phyloP scores from a whole-genome alignment of 2,113 vertebrate genomes.

The Cyphomyrus plagiostoma region DNA sequence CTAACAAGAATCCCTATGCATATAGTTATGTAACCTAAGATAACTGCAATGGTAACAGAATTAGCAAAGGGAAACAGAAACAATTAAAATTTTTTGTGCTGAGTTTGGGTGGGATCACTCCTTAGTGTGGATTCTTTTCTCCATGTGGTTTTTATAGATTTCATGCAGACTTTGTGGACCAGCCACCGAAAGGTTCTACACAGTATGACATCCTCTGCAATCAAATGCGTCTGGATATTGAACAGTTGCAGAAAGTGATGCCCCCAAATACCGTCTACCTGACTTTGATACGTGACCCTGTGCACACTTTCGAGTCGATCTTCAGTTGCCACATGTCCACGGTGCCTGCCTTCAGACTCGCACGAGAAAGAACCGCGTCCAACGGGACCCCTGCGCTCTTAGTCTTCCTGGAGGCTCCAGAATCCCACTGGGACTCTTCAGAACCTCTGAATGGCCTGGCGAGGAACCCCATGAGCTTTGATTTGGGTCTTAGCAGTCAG shows the following conservation, averaged over 20 bases:
- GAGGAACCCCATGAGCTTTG: slow-evolving; percentile 47
- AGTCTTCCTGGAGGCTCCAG: slow-evolving; percentile 25
- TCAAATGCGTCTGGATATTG: slow-evolving; percentile 39
- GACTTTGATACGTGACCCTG: slow-evolving; percentile 41
- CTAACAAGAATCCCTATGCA: background rate
- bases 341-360: slow-evolving; percentile 33
- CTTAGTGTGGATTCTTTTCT: background rate
- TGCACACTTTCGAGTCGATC: slow-evolving; percentile 35
- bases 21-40: background rate
- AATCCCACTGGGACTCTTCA: slow-evolving; percentile 31
- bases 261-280: slow-evolving; percentile 35
- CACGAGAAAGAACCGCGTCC: background rate
- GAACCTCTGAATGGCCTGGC: slow-evolving; percentile 26
- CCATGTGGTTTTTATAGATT: slow-evolving; percentile 26
- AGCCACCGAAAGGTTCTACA: slow-evolving; percentile 23
- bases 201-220: slow-evolving; percentile 45
- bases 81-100: background rate
- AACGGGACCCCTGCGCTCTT: slow-evolving; percentile 18
- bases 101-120: background rate
- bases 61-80: background rate
- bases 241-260: slow-evolving; percentile 34
- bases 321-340: slow-evolving; percentile 36
- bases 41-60: background rate
- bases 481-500: slow-evolving; percentile 34
- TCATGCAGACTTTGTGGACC: slow-evolving; percentile 31